Evolutionary conservation across 23 tunicate genomes (phyloP).

Genomic region (Ciona savignyi): DNA sequence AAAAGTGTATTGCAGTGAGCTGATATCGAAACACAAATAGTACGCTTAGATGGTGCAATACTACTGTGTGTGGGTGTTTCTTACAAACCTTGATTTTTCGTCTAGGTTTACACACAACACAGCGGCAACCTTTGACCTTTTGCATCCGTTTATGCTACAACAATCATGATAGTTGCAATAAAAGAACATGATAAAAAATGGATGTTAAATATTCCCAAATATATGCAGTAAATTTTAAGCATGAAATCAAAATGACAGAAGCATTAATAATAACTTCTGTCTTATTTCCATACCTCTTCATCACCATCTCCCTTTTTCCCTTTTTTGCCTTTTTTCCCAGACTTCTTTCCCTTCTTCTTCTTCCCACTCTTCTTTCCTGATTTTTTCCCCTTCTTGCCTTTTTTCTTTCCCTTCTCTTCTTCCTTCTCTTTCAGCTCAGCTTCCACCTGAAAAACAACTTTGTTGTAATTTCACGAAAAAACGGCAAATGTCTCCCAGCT

Average conservation of each 20-base stretch:
- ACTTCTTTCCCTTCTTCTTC: slow-evolving; percentile 91
- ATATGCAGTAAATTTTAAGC: no score
- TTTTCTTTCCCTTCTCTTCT: slow-evolving; percentile 68
- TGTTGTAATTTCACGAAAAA: background rate
- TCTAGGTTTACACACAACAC: background rate
- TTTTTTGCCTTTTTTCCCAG: slow-evolving; percentile 71
- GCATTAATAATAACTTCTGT: no score
- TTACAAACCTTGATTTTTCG: background rate
- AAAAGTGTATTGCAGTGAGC: no score
- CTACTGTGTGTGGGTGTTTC: background rate
- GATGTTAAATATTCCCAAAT: no score
- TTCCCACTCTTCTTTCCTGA: slow-evolving; percentile 58
- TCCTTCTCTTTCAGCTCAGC: slow-evolving; percentile 86
- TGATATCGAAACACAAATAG: no score
- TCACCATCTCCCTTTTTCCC: slow-evolving; percentile 86
- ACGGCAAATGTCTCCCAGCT: background rate
- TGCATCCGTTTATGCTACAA: background rate
- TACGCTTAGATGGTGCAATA: no score
- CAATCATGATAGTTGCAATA: no score
- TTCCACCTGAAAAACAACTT: slow-evolving; percentile 45
- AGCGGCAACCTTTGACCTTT: background rate
- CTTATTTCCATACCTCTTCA: slow-evolving; percentile 28
- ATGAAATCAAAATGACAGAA: no score
- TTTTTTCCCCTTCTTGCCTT: slow-evolving; percentile 57
- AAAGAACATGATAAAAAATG: background rate